These are phyloP conservation scores for Marisa cornuarietis DNA, from an alignment of 1,140 invertebrate genomes.

Conservation along the genomic window DNA sequence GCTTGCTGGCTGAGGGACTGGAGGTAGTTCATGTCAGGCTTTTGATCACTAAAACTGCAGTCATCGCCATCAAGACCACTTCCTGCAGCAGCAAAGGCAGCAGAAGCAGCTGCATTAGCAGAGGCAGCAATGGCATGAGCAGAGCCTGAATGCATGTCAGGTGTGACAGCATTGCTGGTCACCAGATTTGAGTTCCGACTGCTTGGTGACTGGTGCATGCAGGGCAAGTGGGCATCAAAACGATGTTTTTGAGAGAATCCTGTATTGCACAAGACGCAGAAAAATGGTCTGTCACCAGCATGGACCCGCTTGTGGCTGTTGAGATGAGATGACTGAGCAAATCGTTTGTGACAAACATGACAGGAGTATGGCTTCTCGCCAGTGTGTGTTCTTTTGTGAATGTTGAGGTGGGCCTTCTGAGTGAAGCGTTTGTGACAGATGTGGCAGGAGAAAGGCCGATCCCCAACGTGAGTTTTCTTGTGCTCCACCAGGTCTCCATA, in stretches of 20 bases:
- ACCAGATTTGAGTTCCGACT: not conserved
- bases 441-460: constrained; percentile 38
- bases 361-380: constrained; percentile 42
- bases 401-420: constrained; percentile 42
- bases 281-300: constrained; percentile 43
- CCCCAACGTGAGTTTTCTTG: constrained; percentile 38
- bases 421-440: constrained; percentile 46
- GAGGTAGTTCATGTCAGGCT: constrained; percentile 8
- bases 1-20: constrained; percentile 16
- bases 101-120: not conserved
- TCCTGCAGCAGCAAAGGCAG: not conserved
- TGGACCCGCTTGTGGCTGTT: constrained; percentile 40
- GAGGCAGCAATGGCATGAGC: constrained; percentile 1
- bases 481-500: constrained; percentile 35
- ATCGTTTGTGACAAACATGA: constrained; percentile 37
- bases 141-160: too few species aligned
- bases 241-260: constrained; percentile 39
- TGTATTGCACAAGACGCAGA: constrained; percentile 38
- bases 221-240: constrained; percentile 27
- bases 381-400: constrained; percentile 42
- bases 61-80: not conserved
- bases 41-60: not conserved
- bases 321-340: constrained; percentile 43
- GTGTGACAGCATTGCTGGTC: not conserved
- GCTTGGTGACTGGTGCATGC: constrained; percentile 16